Percentiles rank a stretch among this genome's conserved stretches.
These are phyloP conservation scores for Bubo scandiacus DNA, from an alignment of 2,113 vertebrate species.

Conservation along the genomic window DNA sequence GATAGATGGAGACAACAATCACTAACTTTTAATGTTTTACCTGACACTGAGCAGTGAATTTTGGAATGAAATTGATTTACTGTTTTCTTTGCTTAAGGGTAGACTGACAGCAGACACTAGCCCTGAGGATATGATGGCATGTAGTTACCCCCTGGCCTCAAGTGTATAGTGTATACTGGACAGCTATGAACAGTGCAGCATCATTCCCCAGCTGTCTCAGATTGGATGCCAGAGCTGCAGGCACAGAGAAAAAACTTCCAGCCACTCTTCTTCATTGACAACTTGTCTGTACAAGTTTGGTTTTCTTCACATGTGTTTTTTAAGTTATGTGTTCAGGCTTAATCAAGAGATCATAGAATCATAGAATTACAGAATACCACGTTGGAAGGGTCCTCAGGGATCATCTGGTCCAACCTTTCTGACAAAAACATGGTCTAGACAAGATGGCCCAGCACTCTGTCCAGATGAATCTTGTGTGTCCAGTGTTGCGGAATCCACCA, in stretches of 20 bases:
- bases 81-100: not conserved
- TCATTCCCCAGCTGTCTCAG: not conserved
- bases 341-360: not conserved
- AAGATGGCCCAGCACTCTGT: not conserved
- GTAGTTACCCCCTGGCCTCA: not conserved
- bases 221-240: not conserved
- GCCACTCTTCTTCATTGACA: not conserved
- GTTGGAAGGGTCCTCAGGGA: not conserved
- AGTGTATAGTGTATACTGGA: not conserved
- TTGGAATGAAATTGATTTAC: not conserved
- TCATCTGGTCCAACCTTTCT: not conserved
- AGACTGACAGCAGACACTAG: not conserved
- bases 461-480: too few species aligned
- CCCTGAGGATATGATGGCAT: not conserved
- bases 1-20: not conserved
- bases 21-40: not conserved
- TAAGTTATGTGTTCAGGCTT: not conserved
- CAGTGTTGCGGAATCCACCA: not conserved
- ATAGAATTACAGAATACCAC: not conserved
- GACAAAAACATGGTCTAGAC: not conserved
- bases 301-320: not conserved
- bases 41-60: not conserved
- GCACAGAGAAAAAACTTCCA: not conserved
- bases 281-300: not conserved
- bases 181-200: too few species aligned